Base-by-base conservation (phyloP, 2,113 vertebrate species). In the Tretioscincus oriximinensis region DNA sequence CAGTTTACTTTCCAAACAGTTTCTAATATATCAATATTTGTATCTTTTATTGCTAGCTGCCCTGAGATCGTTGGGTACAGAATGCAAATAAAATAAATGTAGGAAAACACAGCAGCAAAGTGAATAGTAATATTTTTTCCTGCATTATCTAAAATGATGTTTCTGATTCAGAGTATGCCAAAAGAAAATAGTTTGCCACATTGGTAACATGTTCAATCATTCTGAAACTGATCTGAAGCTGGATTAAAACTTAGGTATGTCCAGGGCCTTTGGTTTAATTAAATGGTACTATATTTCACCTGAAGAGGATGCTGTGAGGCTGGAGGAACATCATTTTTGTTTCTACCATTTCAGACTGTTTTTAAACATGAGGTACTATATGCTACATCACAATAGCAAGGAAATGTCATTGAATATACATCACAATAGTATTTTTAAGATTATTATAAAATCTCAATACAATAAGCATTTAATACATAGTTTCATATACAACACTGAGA, bases 91-190 rank as follows among this genome's bases (percentile, higher is more conserved):
- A 41, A 41, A 41, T 41, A 41, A 41, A 41, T 4, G 5, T 4
- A 4, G 35, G 35, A 41, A 41, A 41, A 41, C 2, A 41, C n/a
- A 41, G 35, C 35, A 41, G 35, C 35, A 41, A 41, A 41, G 5
- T 41, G 35, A 41, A 41, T 41, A 41, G 35, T 41, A 41, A 41
- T 41, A 4, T 4, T 41, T 41, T 41, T 41, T 41, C 5, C 35
- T 5, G 5, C 35, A 41, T 41, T 82, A 28, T 67, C 85, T 60
- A 83, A 45, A 14, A 84, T 49, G 87, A 80, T 82, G 86, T 79
- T 90, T 91, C 84, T 87, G 86, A 92, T 92, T 90, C 79, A 86
- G 87, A 79, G 75, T 83, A 63, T 79, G 80, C 73, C 83, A 85
- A 73, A 78, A 90, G 75, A 82, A 88, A 86, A 41, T 41, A 41